These are phyloP conservation scores for Rapana venosa DNA, from an alignment of 2,888 invertebrate genomes.

Conservation along the genomic window DNA sequence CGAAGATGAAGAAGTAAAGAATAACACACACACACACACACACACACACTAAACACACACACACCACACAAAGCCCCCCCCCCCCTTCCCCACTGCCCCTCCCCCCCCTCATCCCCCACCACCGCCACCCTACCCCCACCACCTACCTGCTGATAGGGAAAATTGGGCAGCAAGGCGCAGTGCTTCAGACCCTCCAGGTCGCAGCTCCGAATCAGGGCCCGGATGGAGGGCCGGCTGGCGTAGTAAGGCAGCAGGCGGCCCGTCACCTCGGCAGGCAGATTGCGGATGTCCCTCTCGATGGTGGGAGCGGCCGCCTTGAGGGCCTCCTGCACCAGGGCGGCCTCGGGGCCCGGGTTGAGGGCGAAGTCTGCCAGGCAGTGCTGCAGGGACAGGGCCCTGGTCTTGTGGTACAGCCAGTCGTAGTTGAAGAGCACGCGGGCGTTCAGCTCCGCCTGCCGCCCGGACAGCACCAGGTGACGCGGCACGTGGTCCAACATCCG, in stretches of 20 bases:
- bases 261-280: slow-evolving; percentile 74
- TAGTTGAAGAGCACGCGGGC: slow-evolving; percentile 74
- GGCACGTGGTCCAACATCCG: slow-evolving; percentile 77
- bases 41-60: background rate
- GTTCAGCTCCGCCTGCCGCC: slow-evolving; percentile 74
- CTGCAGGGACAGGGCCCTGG: slow-evolving; percentile 73
- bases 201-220: slow-evolving; percentile 73
- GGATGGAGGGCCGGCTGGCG: slow-evolving; percentile 69
- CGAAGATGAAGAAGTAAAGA: too few species aligned
- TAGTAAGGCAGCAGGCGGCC: slow-evolving; percentile 76
- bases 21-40: too few species aligned
- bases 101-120: background rate
- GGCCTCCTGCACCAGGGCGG: slow-evolving; percentile 44
- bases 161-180: slow-evolving; percentile 74
- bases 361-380: slow-evolving; percentile 74
- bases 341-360: slow-evolving; percentile 66
- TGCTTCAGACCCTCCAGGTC: slow-evolving; percentile 71
- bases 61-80: background rate
- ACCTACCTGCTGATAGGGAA: slow-evolving; percentile 70
- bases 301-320: slow-evolving; percentile 68
- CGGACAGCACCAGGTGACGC: slow-evolving; percentile 71
- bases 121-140: background rate
- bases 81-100: too few species aligned
- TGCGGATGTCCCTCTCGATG: slow-evolving; percentile 71
- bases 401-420: slow-evolving; percentile 77